Evolutionary conservation across 2,113 vertebrate genomes (phyloP).

Genomic region (Regulus satrapa): DNA sequence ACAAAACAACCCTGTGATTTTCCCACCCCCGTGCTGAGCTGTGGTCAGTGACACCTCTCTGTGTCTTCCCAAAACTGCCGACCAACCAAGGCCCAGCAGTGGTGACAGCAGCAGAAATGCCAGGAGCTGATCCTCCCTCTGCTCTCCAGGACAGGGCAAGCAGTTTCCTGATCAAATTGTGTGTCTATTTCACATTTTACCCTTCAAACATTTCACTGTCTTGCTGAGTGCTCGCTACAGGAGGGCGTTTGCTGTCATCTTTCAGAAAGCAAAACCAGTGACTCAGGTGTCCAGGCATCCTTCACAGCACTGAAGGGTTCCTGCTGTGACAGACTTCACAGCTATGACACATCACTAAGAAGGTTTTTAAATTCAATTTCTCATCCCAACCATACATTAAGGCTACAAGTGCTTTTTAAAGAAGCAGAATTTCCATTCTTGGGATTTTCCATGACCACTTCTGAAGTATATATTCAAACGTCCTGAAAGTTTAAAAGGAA

Average conservation of each 20-base stretch:
- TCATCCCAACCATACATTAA: not conserved
- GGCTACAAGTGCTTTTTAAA: not conserved
- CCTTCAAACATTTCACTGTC: not conserved
- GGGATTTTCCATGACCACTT: not conserved
- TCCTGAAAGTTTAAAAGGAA: not conserved
- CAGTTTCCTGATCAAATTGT: not conserved
- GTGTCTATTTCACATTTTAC: not conserved
- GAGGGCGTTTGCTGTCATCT: not conserved
- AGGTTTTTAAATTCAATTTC: not conserved
- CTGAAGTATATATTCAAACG: not conserved
- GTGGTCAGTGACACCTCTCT: not conserved
- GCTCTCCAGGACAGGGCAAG: not conserved
- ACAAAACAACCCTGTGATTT: not conserved
- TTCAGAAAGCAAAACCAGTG: not conserved
- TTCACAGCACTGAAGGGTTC: not conserved
- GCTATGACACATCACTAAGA: not conserved
- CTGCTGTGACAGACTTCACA: not conserved
- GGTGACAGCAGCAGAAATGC: not conserved
- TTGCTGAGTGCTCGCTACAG: not conserved
- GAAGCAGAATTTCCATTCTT: not conserved
- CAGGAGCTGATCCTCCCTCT: not conserved
- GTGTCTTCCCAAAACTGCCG: not conserved
- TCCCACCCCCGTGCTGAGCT: not conserved
- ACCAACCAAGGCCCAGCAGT: fast-evolving
- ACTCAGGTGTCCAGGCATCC: not conserved